Evolutionary conservation across 2,797 vertebrate species (phyloP).

Genomic region (Helostoma temminkii): DNA sequence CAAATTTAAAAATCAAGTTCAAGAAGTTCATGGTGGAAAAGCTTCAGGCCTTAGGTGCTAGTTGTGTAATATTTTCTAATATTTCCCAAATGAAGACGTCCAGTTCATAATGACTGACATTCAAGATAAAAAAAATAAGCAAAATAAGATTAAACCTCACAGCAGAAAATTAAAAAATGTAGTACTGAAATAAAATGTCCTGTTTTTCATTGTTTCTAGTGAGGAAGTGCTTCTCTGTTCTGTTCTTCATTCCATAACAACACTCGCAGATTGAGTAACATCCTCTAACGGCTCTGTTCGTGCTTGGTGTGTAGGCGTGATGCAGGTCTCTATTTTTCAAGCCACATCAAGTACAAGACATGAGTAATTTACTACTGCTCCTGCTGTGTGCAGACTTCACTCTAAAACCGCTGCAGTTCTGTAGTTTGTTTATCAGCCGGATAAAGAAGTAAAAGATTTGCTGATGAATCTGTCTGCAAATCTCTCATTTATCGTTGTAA

Average conservation of each 20-base stretch:
- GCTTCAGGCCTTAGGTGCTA: not conserved
- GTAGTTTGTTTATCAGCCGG: no score
- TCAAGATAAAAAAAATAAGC: no score
- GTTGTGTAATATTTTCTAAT: not conserved
- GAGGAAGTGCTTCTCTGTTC: constrained; percentile 2
- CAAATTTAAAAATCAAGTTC: not conserved
- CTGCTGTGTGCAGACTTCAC: not conserved
- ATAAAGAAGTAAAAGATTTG: no score
- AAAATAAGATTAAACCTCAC: not conserved
- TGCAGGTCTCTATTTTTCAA: constrained; percentile 11
- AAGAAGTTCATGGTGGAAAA: not conserved
- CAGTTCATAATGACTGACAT: not conserved
- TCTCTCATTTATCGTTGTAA: no score
- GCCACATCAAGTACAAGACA: constrained; percentile 15
- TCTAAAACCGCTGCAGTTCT: no score
- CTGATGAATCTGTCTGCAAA: no score
- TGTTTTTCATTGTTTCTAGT: not conserved
- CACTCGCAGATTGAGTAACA: constrained; percentile 43
- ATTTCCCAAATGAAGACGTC: constrained; percentile 28
- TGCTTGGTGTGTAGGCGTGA: constrained; percentile 25
- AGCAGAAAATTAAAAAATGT: not conserved
- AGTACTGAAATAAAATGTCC: not conserved
- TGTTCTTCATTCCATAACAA: not conserved
- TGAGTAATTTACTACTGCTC: constrained; percentile 4
- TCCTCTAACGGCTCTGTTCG: constrained; percentile 25